Percentiles rank a stretch among this genome's conserved stretches.
phyloP scores from a whole-genome alignment of 2,888 invertebrate species.

The Lasioglossum leucozonium region DNA sequence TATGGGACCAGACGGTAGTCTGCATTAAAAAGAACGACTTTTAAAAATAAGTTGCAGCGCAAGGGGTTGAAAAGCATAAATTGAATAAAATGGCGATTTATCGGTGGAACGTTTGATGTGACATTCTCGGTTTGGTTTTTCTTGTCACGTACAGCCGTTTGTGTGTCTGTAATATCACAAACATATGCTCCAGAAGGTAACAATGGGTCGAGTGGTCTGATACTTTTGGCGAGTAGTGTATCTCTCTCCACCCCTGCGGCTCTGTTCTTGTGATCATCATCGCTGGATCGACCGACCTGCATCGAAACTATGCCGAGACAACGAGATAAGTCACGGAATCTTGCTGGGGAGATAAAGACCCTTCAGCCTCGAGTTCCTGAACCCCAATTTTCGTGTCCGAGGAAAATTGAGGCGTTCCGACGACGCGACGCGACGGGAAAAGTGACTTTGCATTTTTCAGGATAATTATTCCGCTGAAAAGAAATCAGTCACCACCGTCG shows the following conservation, averaged over 20 bases:
- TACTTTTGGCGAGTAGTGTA: slow-evolving; percentile 14
- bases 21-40: too few species aligned
- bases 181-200: background rate
- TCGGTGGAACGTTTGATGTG: background rate
- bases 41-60: background rate
- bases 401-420: slow-evolving; percentile 20
- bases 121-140: background rate
- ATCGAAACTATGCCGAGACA: slow-evolving; percentile 54
- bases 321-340: slow-evolving; percentile 62
- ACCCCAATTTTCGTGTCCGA: slow-evolving; percentile 40
- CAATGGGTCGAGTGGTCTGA: background rate
- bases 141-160: background rate
- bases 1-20: too few species aligned
- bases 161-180: background rate
- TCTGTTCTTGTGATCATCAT: slow-evolving; percentile 33
- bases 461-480: background rate
- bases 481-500: background rate
- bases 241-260: slow-evolving; percentile 3
- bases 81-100: background rate
- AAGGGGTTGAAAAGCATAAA: too few species aligned
- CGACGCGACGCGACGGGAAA: background rate
- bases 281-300: slow-evolving; percentile 51
- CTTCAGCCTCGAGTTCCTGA: slow-evolving; percentile 32
- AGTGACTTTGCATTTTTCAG: slow-evolving; percentile 5
- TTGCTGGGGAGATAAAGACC: slow-evolving; percentile 42